These are phyloP conservation scores for Pyrrhosoma nymphula DNA, from an alignment of 2,888 invertebrate species.

Conservation along the genomic window DNA sequence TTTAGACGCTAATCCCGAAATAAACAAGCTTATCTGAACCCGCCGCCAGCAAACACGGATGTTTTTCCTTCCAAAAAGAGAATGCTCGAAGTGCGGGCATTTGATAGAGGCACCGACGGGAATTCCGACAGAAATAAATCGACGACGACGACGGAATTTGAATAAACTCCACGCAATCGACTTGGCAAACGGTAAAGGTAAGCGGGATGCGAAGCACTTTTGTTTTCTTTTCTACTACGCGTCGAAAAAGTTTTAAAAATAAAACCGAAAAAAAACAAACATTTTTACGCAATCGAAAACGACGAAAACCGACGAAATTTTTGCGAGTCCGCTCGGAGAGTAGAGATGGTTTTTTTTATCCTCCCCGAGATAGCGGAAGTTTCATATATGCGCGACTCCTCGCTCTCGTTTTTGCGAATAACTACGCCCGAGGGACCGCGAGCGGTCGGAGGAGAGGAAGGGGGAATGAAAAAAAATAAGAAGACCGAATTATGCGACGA, in stretches of 20 bases:
- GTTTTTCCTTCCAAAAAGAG: not conserved
- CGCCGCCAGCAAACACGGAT: not conserved
- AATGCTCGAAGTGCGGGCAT: not conserved
- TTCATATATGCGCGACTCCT: not conserved
- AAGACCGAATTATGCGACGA: not conserved
- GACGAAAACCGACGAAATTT: not conserved
- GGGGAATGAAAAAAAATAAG: not conserved
- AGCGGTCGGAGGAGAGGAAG: not conserved
- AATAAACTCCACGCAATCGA: conserved; percentile 1
- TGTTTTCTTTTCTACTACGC: not conserved
- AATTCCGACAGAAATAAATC: not conserved
- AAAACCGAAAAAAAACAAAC: not conserved
- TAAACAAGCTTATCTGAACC: not conserved
- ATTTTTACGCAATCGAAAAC: not conserved
- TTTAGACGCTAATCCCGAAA: not conserved
- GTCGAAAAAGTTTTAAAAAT: not conserved
- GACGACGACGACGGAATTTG: not conserved
- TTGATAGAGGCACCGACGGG: not conserved
- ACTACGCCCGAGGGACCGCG: not conserved
- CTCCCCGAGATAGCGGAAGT: not conserved
- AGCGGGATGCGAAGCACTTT: not conserved
- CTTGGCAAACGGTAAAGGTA: not conserved
- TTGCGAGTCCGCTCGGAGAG: not conserved
- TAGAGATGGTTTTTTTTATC: not conserved
- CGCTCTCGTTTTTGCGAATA: not conserved